Conservation (phyloP, 2,113 vertebrate genomes). For the Centropus bengalensis region DNA sequence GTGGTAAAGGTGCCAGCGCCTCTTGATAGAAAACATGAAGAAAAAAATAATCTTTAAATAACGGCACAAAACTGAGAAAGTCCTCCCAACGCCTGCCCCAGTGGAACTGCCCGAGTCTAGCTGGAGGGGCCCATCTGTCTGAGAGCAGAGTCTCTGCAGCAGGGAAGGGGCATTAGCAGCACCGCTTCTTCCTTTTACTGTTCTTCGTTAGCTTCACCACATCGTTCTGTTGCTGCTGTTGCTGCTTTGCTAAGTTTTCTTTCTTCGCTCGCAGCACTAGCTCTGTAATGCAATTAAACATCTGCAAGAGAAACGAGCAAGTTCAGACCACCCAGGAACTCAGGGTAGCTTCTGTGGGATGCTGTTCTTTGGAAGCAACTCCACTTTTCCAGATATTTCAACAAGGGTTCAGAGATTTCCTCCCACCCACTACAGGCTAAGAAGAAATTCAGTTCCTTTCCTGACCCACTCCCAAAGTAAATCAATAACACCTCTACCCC, state of each 20-base stretch:
- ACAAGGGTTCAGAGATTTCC: not conserved
- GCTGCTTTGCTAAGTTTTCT: conserved; percentile 95
- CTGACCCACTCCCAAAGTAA: not conserved
- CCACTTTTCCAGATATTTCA: not conserved
- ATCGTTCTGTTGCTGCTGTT: conserved; percentile 97
- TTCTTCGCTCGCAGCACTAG: conserved; percentile 97
- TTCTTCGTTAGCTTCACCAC: conserved; percentile 97
- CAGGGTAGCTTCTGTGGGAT: not conserved
- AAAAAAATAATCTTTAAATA: conserved; percentile 83
- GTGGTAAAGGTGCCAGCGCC: conserved; percentile 77
- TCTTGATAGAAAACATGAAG: conserved; percentile 80
- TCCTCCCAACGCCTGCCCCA: conserved; percentile 76
- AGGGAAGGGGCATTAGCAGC: conserved; percentile 86
- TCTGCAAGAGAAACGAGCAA: conserved; percentile 81
- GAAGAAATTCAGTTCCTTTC: not conserved
- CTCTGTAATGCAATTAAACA: conserved; percentile 99
- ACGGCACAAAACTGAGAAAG: conserved; percentile 79
- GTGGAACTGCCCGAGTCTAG: conserved; percentile 68
- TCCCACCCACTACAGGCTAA: not conserved
- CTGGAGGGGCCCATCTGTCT: conserved; percentile 72
- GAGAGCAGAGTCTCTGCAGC: conserved; percentile 77
- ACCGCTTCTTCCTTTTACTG: conserved; percentile 98
- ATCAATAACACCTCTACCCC: not conserved
- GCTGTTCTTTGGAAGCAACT: not conserved
- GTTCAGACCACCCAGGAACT: not conserved